Base-by-base conservation (phyloP, 2,797 vertebrate genomes). In the Graptemys geographica region DNA sequence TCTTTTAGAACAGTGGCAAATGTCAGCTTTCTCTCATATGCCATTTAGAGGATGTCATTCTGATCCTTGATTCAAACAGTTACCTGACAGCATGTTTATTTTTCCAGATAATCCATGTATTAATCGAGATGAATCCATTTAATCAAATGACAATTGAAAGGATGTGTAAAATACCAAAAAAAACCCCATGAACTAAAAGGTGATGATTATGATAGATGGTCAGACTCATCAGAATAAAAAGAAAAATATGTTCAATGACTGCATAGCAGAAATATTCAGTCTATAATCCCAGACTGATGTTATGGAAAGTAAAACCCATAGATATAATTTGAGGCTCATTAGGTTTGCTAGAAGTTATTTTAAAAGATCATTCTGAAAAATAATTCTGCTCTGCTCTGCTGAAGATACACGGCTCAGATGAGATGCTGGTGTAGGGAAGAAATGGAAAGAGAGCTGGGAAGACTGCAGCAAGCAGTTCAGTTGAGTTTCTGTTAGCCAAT, bases 91-190 rank as follows among this genome's bases (percentile, higher is more conserved):
- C 33, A 52, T 21, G 51, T 81, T 81, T 88, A 89, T 84, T 93
- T 92, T 88, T 79, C 79, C 56, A 33, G 41, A 11, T 87, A 90
- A 92, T 85, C 51, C 28, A 89, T 90, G 79, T 79, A 56, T 90
- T 95, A 52, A 84, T 83, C 80, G 83, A 93, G 49, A 87, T 89
- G 49, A 41, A 62, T 56, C 33, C 88, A 72, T n/a, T 80, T 79
- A 90, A 78, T 33, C 55, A 91, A 96, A 88, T 84, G 76, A 89
- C 74, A 96, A 93, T 79, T 83, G 47, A 89, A 90, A 89, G 9
- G 86, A 81, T 86, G 65, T 65, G 78, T 52, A 86, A 95, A 92
- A 80, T 47, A 90, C 44, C 33, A 83, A 89, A 53, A 37, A 84
- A 93, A 69, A 25, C 8, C 23, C 86, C 90, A 90, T 79, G 92